Evolutionary conservation across 2,888 invertebrate genomes (phyloP), one percentile per base, ranked within the genome.

Genomic region (Epinotia brunnichana): DNA sequence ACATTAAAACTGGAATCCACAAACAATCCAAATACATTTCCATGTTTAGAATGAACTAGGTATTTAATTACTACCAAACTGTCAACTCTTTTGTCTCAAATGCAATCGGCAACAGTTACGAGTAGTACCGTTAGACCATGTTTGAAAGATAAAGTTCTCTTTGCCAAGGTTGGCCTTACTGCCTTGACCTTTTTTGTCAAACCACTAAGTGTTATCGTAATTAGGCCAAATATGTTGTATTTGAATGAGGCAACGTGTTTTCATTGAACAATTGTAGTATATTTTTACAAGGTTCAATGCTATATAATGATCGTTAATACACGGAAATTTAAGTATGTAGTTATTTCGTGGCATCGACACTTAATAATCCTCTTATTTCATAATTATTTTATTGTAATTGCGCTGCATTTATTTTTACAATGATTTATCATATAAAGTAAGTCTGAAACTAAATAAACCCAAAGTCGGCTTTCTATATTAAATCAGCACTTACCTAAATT

Each of bases 181-280:
- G 83, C 87, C 87, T 89, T 90, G 89, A 88, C 87, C 87, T 70
- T 75, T 77, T 81, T 79, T 79, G 82, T 89, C 88, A 84, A 87
- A 84, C 88, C 90, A 90, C 82, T 51, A 81, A 75, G 69, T 70
- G 77, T 77, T 85, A 87, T 87, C 82, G 72, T 83, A 81, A 82
- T 81, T 83, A 77, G 81, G 79, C 81, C 83, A 82, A 81, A 76
- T 74, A 78, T 48, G 15, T 2, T 4, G 77, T 71, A 74, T 74
- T 74, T 74, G 78, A 81, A 77, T 76, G 74, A 82, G 84, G 85
- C 84, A 87, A 85, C 84, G 84, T 74, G 72, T 63, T 57, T 56
- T 57, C 41, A 75, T 44, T 56, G 13, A 62, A 60, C 77, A 73
- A 77, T 75, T 19, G 56, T 44, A 63, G 41, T 35, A 13, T 15